Base-by-base conservation (phyloP, 2,888 invertebrate genomes). In the Graphium colonna region DNA sequence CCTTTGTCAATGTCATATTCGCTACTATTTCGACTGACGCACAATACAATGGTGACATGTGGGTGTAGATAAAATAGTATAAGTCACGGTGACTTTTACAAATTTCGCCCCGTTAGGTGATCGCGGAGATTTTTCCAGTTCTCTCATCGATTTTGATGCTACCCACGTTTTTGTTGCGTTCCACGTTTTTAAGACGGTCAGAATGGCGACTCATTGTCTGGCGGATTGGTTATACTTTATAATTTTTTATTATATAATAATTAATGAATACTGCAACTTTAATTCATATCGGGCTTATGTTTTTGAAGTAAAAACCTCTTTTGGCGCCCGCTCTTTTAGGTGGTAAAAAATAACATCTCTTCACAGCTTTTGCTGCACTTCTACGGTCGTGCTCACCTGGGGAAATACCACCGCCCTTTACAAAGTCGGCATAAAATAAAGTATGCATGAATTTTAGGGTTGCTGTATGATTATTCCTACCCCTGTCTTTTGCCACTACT, bases 1-100 rank as follows among this genome's bases (percentile, higher is more conserved):
- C 83, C 81, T 84, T 86, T 88, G 83, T 87, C 82, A 84, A 69
- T 78, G 81, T 83, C 82, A 77, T 68, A 69, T 76, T 77, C 70
- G 86, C 84, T 87, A 86, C 87, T 76, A 87, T 86, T 82, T 71
- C 64, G 69, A 68, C 67, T 66, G 69, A 64, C 64, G 59, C 62
- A 83, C 79, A 83, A 83, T 82, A 61, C 67, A 43, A 79, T 77
- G 85, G 83, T 84, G 88, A 87, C 84, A 86, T 79, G 75, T 75
- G 83, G 74, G 70, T 70, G 73, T 69, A 72, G 71, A 63, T 68
- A 59, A 73, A 71, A 73, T 60, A 58, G 61, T 61, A 26, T 44
- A 56, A 75, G 74, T 87, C 87, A 88, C 65, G 78, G 77, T 88
- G 86, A 87, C 80, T 76, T 71, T 68, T 70, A 74, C 69, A 73